Conservation (phyloP, 2,113 vertebrate species). For the Platycercus adscitus region DNA sequence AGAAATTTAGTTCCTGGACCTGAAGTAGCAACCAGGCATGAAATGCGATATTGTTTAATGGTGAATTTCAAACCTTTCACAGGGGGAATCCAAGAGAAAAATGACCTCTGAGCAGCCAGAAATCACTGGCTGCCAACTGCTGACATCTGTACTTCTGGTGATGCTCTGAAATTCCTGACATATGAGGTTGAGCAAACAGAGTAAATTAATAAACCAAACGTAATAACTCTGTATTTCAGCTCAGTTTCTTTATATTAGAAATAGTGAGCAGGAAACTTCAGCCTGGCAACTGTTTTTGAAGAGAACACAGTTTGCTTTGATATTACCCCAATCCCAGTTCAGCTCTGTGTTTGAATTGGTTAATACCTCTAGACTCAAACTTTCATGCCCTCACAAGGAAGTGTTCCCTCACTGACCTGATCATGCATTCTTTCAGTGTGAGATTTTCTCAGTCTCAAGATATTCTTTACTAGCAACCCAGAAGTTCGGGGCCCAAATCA, state of each 20-base stretch:
- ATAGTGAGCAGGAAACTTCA: not conserved
- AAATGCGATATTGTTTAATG: constrained; percentile 38
- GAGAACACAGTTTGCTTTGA: not conserved
- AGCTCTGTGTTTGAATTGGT: not conserved
- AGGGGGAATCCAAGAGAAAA: constrained; percentile 21
- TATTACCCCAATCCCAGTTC: not conserved
- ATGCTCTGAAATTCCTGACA: constrained; percentile 27
- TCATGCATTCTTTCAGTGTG: not conserved
- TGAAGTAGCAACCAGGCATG: constrained; percentile 42
- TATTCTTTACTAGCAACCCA: not conserved
- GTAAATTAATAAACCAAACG: constrained; percentile 52
- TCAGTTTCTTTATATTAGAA: not conserved
- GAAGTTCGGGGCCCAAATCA: not conserved
- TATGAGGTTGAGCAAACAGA: not conserved
- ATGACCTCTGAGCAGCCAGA: not conserved
- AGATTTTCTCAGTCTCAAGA: not conserved
- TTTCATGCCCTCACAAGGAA: not conserved
- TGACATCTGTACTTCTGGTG: not conserved
- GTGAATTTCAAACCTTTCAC: constrained; percentile 32
- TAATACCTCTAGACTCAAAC: not conserved
- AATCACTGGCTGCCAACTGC: constrained; percentile 1
- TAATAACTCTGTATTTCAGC: not conserved
- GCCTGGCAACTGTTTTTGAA: not conserved
- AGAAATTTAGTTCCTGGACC: constrained; percentile 31
- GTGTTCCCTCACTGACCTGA: not conserved